Evolutionary conservation across 2,113 vertebrate species (phyloP), one percentile per base, ranked within the genome.

Genomic region (Hyla sarda): DNA sequence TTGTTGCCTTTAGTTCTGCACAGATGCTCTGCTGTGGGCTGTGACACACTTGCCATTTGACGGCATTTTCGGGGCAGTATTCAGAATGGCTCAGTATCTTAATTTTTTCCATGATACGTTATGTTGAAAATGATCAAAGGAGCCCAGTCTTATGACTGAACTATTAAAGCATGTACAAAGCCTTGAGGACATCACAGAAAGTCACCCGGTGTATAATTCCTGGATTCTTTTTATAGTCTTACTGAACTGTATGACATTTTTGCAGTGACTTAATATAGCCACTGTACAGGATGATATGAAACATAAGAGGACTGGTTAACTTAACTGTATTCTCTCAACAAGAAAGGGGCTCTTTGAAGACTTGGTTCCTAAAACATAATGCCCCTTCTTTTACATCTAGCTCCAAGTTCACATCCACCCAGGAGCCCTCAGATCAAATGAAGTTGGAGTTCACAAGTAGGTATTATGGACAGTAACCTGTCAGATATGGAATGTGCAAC

Each of bases 81-180:
- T 48, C 85, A 85, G 72, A 90, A 89, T 88, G 54, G 52, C 19
- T 19, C 69, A 82, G 87, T 89, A 84, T 89, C 87, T 32, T 90
- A 47, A 87, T 90, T 90, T 90, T 71, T 92, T 89, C 87, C 82
- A 76, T 79, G 71, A 60, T 77, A 74, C 89, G 52, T 88, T 88
- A 90, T 58, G 78, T n/a, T n/a, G 85, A 82, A 79, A 83, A 81
- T 92, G 88, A 91, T 90, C 88, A 87, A 90, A 91, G 83, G 62
- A 72, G 86, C 67, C 52, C 85, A 28, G 17, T 88, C 71, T 89
- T 86, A 47, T 87, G 88, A 90, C 87, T 84, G 78, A 92, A 90
- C 77, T 88, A 71, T 87, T 86, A 50, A 88, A 89, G 72, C 80
- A 89, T 87, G 88, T 90, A 84, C 88, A 91, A 90, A 90, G 50